Percentiles rank a stretch among this genome's conserved stretches.
Evolutionary conservation across 2,888 invertebrate species (phyloP).

Genomic region (Latrodectus hesperus): DNA sequence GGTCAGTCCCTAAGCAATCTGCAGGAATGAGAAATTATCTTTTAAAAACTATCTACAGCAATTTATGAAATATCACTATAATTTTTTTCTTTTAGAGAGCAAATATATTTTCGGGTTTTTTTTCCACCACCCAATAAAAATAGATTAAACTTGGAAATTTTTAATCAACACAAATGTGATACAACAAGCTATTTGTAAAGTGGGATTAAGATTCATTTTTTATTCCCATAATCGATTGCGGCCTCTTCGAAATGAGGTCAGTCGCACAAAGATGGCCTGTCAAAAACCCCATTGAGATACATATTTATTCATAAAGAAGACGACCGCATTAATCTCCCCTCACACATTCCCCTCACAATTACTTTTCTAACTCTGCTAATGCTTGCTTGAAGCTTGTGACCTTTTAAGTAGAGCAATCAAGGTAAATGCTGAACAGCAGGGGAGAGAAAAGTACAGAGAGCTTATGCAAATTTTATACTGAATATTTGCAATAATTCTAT

Average conservation of each 20-base stretch:
- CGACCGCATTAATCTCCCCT: neutral
- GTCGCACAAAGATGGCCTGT: neutral
- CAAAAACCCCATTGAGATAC: neutral
- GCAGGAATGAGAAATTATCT: no score
- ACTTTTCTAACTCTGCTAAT: neutral
- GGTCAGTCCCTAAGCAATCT: no score
- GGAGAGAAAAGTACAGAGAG: neutral
- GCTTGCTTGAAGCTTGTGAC: slow-evolving; percentile 6
- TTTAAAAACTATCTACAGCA: no score
- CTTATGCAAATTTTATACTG: neutral
- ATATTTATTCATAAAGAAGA: slow-evolving; percentile 2
- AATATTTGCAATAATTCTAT: neutral
- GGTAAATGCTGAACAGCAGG: neutral
- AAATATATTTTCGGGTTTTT: no score
- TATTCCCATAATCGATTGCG: no score
- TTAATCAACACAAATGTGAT: no score
- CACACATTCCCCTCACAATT: neutral
- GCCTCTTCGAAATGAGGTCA: neutral
- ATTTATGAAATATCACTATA: no score
- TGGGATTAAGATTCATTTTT: no score
- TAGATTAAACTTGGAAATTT: no score
- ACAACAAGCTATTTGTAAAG: no score
- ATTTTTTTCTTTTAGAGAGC: no score
- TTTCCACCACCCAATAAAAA: no score
- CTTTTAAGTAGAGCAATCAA: slow-evolving; percentile 6